Evolutionary conservation across 2,888 invertebrate genomes (phyloP), one percentile per base, ranked within the genome.

Genomic region (Trissonchulus latispiculum): DNA sequence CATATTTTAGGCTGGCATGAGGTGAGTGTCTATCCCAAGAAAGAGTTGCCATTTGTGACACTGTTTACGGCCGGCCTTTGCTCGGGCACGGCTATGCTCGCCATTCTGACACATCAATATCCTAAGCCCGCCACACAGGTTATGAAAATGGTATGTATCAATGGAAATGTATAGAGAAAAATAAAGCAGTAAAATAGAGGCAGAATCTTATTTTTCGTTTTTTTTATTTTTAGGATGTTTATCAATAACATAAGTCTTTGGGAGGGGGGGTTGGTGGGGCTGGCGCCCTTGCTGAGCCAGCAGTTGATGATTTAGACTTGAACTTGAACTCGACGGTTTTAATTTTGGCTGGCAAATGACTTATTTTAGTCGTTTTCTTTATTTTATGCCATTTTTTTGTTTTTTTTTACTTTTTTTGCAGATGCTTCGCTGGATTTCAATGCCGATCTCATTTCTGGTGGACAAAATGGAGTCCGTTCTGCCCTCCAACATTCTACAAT

Each of bases 21-120:
- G 81, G 90, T 93, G 35, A 93, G 92, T 33, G 92, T 93, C 1
- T 94, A 93, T 85, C 94, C 94, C 1, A 93, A 93, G 84, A 92
- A 93, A 83, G 93, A 93, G 83, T 85, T 93, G 77, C 92, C 93
- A 70, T 92, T 94, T 85, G 92, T 93, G 84, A 93, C 93, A 80
- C 86, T 93, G 75, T 92, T 94, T 83, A 93, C 93, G 73, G 94
- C 93, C 72, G 93, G 91, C 72, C 86, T 94, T 80, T 94, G 94
- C 85, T 91, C 91, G n/a, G 90, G 92, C 83, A 92, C 93, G 62
- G 94, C 94, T 71, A 86, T 93, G 23, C 85, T 93, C 77, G 93
- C 93, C 33, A 86, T 95, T 61, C 86, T 95, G 76, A 93, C 93
- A 35, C 92, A 93, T 84, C 92, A 93, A 83, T 93, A 93, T 86